Percentiles rank a stretch among this genome's conserved stretches.
phyloP scores from a whole-genome alignment of 1,140 invertebrate species.

The Brachionus koreanus region DNA sequence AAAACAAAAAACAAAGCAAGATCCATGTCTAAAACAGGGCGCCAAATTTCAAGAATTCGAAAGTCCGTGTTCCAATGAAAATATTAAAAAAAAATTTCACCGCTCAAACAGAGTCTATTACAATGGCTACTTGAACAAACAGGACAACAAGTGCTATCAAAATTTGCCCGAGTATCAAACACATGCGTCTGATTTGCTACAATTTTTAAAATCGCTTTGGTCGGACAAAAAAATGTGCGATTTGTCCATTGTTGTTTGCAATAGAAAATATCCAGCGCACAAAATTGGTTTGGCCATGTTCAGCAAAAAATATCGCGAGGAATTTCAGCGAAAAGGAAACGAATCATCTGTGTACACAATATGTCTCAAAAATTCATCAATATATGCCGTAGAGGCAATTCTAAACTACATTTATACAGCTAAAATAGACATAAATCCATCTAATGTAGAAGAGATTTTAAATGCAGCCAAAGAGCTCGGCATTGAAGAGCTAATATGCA shows the following conservation, averaged over 20 bases:
- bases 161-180: not conserved
- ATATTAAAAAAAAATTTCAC: not conserved
- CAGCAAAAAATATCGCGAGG: constrained; percentile 34
- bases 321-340: constrained; percentile 38
- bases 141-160: constrained; percentile 12
- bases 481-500: constrained; percentile 16
- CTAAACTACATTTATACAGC: constrained; percentile 46
- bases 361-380: constrained; percentile 44
- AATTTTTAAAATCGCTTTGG: constrained; percentile 44
- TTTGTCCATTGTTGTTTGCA: constrained; percentile 30
- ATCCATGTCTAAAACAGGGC: not conserved
- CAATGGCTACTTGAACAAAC: constrained; percentile 15
- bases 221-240: constrained; percentile 45
- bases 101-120: not conserved
- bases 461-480: constrained; percentile 44
- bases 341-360: constrained; percentile 33
- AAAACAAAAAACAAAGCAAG: not conserved
- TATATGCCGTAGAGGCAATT: constrained; percentile 41
- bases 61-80: not conserved
- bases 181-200: constrained; percentile 19
- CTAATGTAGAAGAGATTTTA: constrained; percentile 43
- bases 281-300: constrained; percentile 45
- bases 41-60: not conserved
- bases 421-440: constrained; percentile 43
- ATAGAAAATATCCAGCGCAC: constrained; percentile 45